A percentile compares a stretch with the other conserved stretches of the same genome.
Conservation (phyloP, 1,140 invertebrate species). For the Nasonia giraulti region DNA sequence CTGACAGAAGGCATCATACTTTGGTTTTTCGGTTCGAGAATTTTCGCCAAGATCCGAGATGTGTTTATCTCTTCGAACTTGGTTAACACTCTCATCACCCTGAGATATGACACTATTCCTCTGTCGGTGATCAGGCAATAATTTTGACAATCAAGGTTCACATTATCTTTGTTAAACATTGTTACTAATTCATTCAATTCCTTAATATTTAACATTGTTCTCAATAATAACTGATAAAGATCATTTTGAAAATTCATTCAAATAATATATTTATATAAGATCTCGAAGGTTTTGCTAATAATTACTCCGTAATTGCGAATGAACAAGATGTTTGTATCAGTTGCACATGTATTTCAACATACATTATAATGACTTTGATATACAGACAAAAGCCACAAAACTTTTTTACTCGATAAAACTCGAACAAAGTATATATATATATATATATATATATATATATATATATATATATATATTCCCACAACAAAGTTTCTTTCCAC, state of each 20-base stretch:
- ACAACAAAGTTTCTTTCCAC: constrained; percentile 32
- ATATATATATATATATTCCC: constrained; percentile 39
- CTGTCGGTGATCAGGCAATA: constrained; percentile 1
- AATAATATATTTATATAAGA: constrained; percentile 8
- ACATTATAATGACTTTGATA: constrained; percentile 48
- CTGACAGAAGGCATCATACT: not conserved
- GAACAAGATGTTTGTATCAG: constrained; percentile 44
- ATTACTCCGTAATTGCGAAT: constrained; percentile 19
- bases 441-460: constrained; percentile 44
- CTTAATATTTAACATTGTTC: constrained; percentile 33
- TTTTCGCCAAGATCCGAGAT: not conserved
- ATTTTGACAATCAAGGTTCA: constrained; percentile 38
- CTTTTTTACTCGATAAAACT: constrained; percentile 53
- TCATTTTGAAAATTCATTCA: constrained; percentile 15
- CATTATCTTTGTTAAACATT: constrained; percentile 23
- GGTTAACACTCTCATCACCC: not conserved
- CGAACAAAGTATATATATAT: constrained; percentile 48
- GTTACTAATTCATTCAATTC: constrained; percentile 27
- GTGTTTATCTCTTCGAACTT: not conserved
- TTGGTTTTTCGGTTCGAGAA: not conserved
- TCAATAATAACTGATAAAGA: constrained; percentile 18
- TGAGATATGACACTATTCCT: not conserved
- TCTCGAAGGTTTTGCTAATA: constrained; percentile 32
- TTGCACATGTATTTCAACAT: constrained; percentile 52
- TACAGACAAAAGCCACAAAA: constrained; percentile 46